Conservation (phyloP, 2,888 invertebrate genomes). For the Drosophila colorata region DNA sequence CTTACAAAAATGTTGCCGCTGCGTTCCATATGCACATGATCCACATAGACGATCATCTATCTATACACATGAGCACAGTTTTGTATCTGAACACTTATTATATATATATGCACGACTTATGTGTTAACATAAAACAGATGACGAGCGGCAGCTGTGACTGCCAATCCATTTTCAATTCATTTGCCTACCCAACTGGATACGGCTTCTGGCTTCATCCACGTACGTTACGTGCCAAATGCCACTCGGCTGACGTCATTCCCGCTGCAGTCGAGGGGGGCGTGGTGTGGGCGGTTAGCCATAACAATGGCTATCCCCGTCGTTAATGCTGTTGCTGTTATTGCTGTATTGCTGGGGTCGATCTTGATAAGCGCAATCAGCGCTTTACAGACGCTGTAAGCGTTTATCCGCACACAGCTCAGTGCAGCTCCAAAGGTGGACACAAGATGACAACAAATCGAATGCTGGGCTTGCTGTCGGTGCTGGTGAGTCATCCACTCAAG, state of each 20-base stretch:
- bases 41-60: slow-evolving; percentile 39
- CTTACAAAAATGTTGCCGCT: slow-evolving; percentile 61
- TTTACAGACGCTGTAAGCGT: slow-evolving; percentile 1
- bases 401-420: slow-evolving; percentile 24
- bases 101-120: slow-evolving; percentile 47
- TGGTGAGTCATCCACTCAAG: slow-evolving; percentile 13
- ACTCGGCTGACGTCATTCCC: slow-evolving; percentile 34
- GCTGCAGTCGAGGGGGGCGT: slow-evolving; percentile 2
- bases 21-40: slow-evolving; percentile 76
- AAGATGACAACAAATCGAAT: slow-evolving; percentile 24
- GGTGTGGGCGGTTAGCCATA: neutral
- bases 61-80: slow-evolving; percentile 4
- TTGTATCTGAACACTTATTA: slow-evolving; percentile 14
- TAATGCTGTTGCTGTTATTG: slow-evolving; percentile 5
- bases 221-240: slow-evolving; percentile 35
- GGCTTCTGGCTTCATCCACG: slow-evolving; percentile 33
- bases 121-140: slow-evolving; percentile 77
- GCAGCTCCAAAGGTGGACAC: slow-evolving; percentile 16
- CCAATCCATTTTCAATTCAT: slow-evolving; percentile 50
- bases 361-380: slow-evolving; percentile 30
- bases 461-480: slow-evolving; percentile 7
- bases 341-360: neutral
- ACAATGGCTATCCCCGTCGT: slow-evolving; percentile 1
- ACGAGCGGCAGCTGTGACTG: slow-evolving; percentile 74
- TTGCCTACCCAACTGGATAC: slow-evolving; percentile 47